Base-by-base conservation (phyloP, 2,888 invertebrate species). In the Hesperia comma region DNA sequence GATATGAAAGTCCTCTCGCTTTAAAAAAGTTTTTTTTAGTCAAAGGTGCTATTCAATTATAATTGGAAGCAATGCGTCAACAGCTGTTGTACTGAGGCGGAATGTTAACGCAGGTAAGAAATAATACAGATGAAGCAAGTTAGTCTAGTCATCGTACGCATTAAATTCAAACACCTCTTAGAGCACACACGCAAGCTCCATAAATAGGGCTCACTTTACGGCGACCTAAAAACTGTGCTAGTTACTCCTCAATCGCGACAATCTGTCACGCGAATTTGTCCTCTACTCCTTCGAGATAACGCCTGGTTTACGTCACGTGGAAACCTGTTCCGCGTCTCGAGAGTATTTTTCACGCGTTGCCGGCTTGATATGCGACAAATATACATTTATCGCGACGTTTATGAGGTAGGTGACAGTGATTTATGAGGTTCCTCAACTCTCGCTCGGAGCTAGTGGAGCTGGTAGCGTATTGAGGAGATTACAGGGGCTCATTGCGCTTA, bases 301-400 rank as follows among this genome's bases (percentile, higher is more conserved):
- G 61, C 7, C 61, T 37, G 49, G 49, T 61, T 49, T 51, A 46
- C 43, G 15, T 43, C 32, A 32, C 40, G 17, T 12, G 17, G 49
- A 46, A 61, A 55, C 60, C 53, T 32, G 33, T 54, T 43, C 60
- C 46, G 60, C 58, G 58, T 60, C 51, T 66, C 32, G 46, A 46
- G 54, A 26, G 46, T 60, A 66, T 67, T 67, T 61, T 67, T 67
- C 55, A 56, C 56, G 67, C 61, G 55, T 61, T 67, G 46, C 61
- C 43, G 40, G 55, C 49, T 55, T 61, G 67, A 67, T 67, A 67
- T 55, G 56, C 67, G 67, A 67, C 67, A 67, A 67, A 61, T 67
- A 60, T 67, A 67, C 67, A 67, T 67, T 67, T 67, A 67, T 67
- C 61, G 61, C 49, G 61, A 67, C 67, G 55, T 67, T 67, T 67